phyloP scores from a whole-genome alignment of 2,113 vertebrate species.

The Bufo gargarizans region DNA sequence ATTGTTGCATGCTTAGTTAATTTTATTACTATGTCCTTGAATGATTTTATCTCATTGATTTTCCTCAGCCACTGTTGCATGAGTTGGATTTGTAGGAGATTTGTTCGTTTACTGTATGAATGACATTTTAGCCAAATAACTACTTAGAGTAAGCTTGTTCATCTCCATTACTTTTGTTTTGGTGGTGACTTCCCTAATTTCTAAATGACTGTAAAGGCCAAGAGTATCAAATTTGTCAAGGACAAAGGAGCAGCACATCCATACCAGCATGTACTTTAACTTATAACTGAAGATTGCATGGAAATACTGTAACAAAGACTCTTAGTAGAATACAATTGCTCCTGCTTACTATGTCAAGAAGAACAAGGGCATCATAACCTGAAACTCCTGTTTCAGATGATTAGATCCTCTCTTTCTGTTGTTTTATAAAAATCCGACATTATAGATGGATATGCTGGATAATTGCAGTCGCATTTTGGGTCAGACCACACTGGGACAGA shows the following conservation, averaged over 20 bases:
- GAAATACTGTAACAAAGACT: slow-evolving; percentile 30
- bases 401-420: slow-evolving; percentile 25
- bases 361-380: slow-evolving; percentile 45
- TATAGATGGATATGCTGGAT: background rate
- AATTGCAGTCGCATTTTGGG: slow-evolving; percentile 2
- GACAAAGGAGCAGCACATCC: background rate
- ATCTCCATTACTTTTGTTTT: background rate
- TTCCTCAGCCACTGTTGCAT: background rate
- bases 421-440: background rate
- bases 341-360: slow-evolving; percentile 28
- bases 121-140: background rate
- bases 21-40: slow-evolving; percentile 22
- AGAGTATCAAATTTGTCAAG: background rate
- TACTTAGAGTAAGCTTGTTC: slow-evolving; percentile 23
- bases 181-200: background rate
- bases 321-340: slow-evolving; percentile 28
- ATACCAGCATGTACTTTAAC: slow-evolving; percentile 11
- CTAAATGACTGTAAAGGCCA: background rate
- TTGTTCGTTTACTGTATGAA: slow-evolving; percentile 18
- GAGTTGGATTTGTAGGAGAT: slow-evolving; percentile 10
- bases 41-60: slow-evolving; percentile 24
- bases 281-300: slow-evolving; percentile 15
- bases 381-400: slow-evolving; percentile 24
- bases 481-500: background rate
- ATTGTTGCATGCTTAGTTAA: slow-evolving; percentile 15